Evolutionary conservation across 1,140 invertebrate genomes (phyloP), one percentile per base, ranked within the genome.

Genomic region (Drosophila insularis): DNA sequence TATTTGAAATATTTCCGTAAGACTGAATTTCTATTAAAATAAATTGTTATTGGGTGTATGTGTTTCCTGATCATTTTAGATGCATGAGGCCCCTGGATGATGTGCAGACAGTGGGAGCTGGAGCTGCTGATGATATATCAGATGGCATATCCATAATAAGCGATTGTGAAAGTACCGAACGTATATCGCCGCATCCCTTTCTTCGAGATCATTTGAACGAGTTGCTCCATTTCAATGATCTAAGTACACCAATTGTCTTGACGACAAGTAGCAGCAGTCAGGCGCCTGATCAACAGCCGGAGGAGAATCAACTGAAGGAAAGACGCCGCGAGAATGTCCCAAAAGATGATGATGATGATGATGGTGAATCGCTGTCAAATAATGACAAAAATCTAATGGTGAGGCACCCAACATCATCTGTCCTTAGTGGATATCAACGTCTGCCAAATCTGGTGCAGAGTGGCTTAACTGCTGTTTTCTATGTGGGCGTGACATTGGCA

Each of bases 81-180:
- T 66, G 70, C 81, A 78, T 62, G 35, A 69, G 39, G 56, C 63
- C 67, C 50, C 37, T 64, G n/a, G 78, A 90, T 2, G 86, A 90
- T 55, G 39, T 68, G 13, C 84, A 68, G 39, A 56, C 64, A 21
- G 13, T 50, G 17, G 43, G 43, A 21, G 43, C 43, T 1, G 43
- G 43, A 21, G 43, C 43, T 0, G 43, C 43, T 23, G 90, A 91
- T 63, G 90, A 91, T 35, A 59, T 90, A 17, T 91, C 90, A 2
- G 90, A 91, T 72, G 90, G 90, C n/a, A 91, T 91, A 19, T 91
- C 90, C 21, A 90, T 91, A 56, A 91, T 91, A 31, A 91, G 90
- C 58, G 90, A 91, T 37, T 90, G 90, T 59, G 90, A 91, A 58
- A 90, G 84, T 66, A 89, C 74, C 7, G 90, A 86, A 27, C 80